Evolutionary conservation across 2,888 invertebrate species (phyloP), one percentile per base, ranked within the genome.

Genomic region (Psococerastis gibbosa): DNA sequence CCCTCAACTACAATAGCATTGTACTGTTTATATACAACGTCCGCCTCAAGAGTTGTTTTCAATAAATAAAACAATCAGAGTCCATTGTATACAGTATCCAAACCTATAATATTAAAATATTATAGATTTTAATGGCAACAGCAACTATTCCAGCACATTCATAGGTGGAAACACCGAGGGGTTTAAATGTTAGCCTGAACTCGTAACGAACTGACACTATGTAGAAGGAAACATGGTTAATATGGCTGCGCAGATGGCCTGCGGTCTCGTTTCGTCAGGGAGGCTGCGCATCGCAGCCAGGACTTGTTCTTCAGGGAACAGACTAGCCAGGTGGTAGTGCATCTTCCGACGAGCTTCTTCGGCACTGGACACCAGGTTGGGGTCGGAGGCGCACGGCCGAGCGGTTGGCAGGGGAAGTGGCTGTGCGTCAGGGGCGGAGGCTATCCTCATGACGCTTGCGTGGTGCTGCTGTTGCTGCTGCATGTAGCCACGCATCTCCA

Each of bases 241-340:
- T 51, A 88, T 85, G 48, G 82, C 76, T 31, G 83, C 82, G 63
- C 91, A 91, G 59, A 92, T 84, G 53, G 75, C 78, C 60, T 89
- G 83, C 8, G 91, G 79, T 61, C 89, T 82, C 18, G 78, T 84
- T 60, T 89, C 89, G 41, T 85, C 81, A 0, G 92, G 92, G 63
- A 84, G 78, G 50, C 80, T 66, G 48, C 78, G 74, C 83, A 95
- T 85, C 1, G 83, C 91, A 43, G 78, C 75, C 43, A 75, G 72
- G n/a, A 94, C 92, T 56, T 87, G 82, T 50, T 81, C 78, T 55
- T 85, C 83, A 0, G 89, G 88, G 62, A 95, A 95, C 46, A 94
- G 77, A 43, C 81, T 81, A n/a, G 84, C 76, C 49, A 95, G 65
- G 60, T 91, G 88, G 62, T 79, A 89, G 60, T 83, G 87, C 56